A percentile compares a stretch with the other conserved stretches of the same genome.
Evolutionary conservation across 2,113 vertebrate genomes (phyloP).

Genomic region (Copsychus sechellarum): DNA sequence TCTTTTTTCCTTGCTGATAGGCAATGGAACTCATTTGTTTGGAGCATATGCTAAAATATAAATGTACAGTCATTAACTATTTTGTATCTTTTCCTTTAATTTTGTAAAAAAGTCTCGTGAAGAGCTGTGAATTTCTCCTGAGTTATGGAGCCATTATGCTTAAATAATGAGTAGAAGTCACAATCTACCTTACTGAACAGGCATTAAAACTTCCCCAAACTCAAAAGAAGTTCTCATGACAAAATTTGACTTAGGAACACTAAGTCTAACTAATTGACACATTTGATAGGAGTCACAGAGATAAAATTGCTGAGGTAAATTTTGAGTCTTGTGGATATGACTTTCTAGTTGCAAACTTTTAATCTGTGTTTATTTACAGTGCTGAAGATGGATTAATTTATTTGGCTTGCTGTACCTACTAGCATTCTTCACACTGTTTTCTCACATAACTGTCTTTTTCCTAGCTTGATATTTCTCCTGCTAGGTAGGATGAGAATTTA

Average conservation of each 20-base stretch:
- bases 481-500: not conserved
- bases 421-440: not conserved
- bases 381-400: not conserved
- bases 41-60: not conserved
- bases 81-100: not conserved
- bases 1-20: not conserved
- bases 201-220: not conserved
- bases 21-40: not conserved
- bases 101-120: not conserved
- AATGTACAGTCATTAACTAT: not conserved
- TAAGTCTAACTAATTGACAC: not conserved
- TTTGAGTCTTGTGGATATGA: not conserved
- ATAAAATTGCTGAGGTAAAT: not conserved
- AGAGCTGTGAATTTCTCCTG: not conserved
- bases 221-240: not conserved
- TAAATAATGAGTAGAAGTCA: not conserved
- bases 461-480: not conserved
- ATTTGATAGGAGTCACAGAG: not conserved
- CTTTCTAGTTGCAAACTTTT: not conserved
- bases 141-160: not conserved
- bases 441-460: not conserved
- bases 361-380: not conserved
- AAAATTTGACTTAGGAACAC: not conserved
- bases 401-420: not conserved
- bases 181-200: not conserved